Conservation (phyloP, 2,888 invertebrate species). For the Amphimallon solstitiale region DNA sequence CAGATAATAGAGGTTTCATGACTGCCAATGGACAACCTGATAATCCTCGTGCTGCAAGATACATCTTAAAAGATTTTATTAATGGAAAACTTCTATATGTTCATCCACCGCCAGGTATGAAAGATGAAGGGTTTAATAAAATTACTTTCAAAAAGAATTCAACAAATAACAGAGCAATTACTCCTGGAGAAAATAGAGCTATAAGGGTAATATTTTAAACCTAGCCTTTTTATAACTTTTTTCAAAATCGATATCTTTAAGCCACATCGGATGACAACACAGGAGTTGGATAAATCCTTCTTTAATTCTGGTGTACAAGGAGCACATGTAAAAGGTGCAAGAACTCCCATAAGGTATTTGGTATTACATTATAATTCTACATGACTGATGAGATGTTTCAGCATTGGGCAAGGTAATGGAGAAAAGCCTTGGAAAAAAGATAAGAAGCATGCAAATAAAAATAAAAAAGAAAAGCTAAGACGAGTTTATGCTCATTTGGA, state of each 20-base stretch:
- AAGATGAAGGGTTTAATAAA: constrained; percentile 71
- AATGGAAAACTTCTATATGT: constrained; percentile 87
- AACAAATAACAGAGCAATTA: constrained; percentile 63
- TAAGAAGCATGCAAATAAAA: constrained; percentile 88
- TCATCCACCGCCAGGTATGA: constrained; percentile 79
- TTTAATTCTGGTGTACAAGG: constrained; percentile 63
- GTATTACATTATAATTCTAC: constrained; percentile 27
- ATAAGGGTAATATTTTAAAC: constrained; percentile 62
- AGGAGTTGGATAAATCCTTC: constrained; percentile 72
- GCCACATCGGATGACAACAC: constrained; percentile 58
- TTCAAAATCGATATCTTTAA: constrained; percentile 42
- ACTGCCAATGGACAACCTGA: constrained; percentile 95
- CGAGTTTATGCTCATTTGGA: constrained; percentile 87
- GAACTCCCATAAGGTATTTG: constrained; percentile 31
- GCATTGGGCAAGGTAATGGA: constrained; percentile 45
- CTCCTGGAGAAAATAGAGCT: constrained; percentile 68
- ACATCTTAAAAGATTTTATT: constrained; percentile 91
- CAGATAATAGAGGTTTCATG: constrained; percentile 96
- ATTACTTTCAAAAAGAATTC: constrained; percentile 65
- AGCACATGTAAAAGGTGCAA: constrained; percentile 57
- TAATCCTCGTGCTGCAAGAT: constrained; percentile 87
- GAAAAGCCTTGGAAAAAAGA: constrained; percentile 81
- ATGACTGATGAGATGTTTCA: background rate
- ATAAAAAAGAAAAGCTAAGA: constrained; percentile 92
- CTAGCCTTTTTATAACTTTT: constrained; percentile 32